Evolutionary conservation across 2,888 invertebrate species (phyloP).

Genomic region (Plebejus argus): DNA sequence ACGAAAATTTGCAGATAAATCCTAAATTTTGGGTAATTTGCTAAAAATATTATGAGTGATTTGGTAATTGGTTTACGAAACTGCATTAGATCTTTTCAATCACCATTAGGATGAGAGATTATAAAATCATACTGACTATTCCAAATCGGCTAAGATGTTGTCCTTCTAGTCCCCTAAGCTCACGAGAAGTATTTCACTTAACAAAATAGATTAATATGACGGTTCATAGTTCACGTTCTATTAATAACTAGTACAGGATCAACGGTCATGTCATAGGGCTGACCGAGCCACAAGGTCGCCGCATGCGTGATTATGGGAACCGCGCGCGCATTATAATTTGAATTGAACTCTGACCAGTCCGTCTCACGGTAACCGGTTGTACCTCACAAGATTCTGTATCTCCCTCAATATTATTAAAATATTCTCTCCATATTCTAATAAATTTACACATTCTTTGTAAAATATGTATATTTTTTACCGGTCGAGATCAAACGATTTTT

Average conservation of each 20-base stretch:
- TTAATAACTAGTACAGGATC: slow-evolving; percentile 53
- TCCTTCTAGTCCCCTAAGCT: neutral
- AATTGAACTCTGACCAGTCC: slow-evolving; percentile 61
- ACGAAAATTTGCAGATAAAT: slow-evolving; percentile 42
- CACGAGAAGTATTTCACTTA: neutral
- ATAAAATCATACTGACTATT: neutral
- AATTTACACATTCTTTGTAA: slow-evolving; percentile 51
- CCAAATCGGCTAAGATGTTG: neutral
- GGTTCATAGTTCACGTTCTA: slow-evolving; percentile 27
- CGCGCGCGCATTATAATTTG: slow-evolving; percentile 48
- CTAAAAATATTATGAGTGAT: neutral
- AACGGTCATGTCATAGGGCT: slow-evolving; percentile 66
- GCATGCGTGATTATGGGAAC: slow-evolving; percentile 66
- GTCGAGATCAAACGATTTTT: slow-evolving; percentile 32
- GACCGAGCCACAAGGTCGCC: slow-evolving; percentile 58
- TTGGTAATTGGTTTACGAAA: too few relatives aligned
- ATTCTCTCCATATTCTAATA: slow-evolving; percentile 63
- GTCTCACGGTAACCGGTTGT: slow-evolving; percentile 64
- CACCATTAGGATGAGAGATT: neutral
- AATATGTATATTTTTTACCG: slow-evolving; percentile 43
- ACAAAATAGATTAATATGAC: slow-evolving; percentile 1
- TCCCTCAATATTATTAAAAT: slow-evolving; percentile 55
- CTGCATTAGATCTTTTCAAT: too few relatives aligned
- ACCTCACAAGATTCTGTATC: slow-evolving; percentile 48
- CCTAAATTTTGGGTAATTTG: neutral